Conservation (phyloP, 2,113 vertebrate genomes). For the Perca schrenkii region DNA sequence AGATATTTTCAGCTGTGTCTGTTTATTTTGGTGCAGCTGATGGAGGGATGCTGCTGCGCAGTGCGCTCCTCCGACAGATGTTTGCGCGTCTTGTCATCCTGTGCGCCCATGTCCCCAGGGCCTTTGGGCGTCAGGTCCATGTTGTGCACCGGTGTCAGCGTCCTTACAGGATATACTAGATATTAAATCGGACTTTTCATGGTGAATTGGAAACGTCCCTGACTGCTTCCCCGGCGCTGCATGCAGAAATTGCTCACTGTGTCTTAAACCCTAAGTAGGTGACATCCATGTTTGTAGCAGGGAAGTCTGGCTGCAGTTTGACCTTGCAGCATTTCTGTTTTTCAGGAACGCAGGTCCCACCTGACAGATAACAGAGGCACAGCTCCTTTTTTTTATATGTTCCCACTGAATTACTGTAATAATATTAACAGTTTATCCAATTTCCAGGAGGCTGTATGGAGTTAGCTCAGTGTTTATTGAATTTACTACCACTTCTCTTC, state of each 20-base stretch:
- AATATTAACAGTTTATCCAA: not conserved
- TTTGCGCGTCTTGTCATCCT: conserved; percentile 45
- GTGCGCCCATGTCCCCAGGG: conserved; percentile 31
- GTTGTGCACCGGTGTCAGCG: not conserved
- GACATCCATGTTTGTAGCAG: conserved; percentile 48
- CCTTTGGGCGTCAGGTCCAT: conserved; percentile 23
- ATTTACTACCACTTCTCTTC: not conserved
- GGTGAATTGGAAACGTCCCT: too few relatives aligned
- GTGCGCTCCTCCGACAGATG: conserved; percentile 66
- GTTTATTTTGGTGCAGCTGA: conserved; percentile 60
- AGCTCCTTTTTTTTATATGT: not conserved
- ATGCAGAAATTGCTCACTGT: not conserved
- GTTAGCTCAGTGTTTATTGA: not conserved
- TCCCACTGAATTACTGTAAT: not conserved
- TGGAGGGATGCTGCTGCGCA: conserved; percentile 63
- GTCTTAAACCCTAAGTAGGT: not conserved
- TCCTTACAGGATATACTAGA: not conserved
- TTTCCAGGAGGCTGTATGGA: not conserved
- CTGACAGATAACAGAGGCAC: conserved; percentile 2
- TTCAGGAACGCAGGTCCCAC: conserved; percentile 9
- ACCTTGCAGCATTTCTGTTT: conserved; percentile 77
- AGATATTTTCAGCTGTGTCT: not conserved
- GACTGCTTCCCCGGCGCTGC: not conserved
- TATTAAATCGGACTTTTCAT: not conserved
- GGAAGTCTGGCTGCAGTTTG: conserved; percentile 73